Evolutionary conservation across 2,888 invertebrate species (phyloP), one percentile per base, ranked within the genome.

Genomic region (Napeogenes inachia): DNA sequence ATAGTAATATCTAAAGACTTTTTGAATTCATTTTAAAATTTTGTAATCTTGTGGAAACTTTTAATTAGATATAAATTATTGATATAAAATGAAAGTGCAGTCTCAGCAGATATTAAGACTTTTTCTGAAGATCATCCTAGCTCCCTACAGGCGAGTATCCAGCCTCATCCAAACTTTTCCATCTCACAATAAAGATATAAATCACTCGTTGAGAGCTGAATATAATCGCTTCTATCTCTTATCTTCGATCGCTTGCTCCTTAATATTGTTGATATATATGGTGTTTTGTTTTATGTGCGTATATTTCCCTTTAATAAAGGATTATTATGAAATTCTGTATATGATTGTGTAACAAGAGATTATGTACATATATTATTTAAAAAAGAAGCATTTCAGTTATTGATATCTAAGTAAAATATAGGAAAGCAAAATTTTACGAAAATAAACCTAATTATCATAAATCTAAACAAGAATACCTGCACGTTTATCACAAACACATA

Each of bases 111-210:
- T 45, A 54, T 13, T 38, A 35, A 58, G 13, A 54, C 21, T 59
- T 59, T 42, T 42, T 35, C 33, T 35, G 45, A 53, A 57, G 56
- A 57, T 45, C 57, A 61, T 57, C 57, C 57, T 54, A 57, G 54
- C 57, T 57, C 61, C 57, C 21, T 33, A 42, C 38, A 13, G 13
- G 57, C 61, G 46, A 61, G 54, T 46, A 57, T 57, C 61, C 54
- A 61, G 57, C 57, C 54, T 61, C 61, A 53, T 42, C 60, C 38
- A 10, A 45, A 54, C 61, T 64, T 58, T 57, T 60, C 62, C 61
- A 71, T 71, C 76, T 78, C 77, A 87, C 87, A 87, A 87, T 87
- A 84, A 85, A 86, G 87, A 85, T 85, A 87, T 87, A 87, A 87
- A 87, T 87, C 87, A 87, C 78, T 64, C 70, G 75, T 68, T 71